Evolutionary conservation across 2,113 vertebrate genomes (phyloP).

Genomic region (Felis catus): DNA sequence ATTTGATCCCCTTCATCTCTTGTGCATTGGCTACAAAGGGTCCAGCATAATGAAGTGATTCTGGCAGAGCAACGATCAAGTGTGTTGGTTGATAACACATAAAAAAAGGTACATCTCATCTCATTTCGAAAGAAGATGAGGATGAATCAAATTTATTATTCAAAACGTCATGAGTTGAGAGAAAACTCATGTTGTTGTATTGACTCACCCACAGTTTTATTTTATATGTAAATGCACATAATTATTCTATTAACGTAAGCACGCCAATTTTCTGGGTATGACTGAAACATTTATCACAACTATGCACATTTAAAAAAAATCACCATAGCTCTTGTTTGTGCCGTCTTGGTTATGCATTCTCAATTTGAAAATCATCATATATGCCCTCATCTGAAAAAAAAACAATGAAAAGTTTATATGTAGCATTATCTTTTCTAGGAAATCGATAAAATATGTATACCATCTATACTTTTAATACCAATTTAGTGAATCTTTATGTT

Average conservation of each 20-base stretch:
- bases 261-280: conserved; percentile 40
- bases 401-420: conserved; percentile 47
- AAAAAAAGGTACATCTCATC: neutral
- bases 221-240: neutral
- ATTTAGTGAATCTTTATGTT: conserved; percentile 56
- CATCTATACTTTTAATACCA: conserved; percentile 34
- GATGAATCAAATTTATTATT: neutral
- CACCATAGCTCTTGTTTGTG: conserved; percentile 33
- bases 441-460: neutral
- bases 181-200: neutral
- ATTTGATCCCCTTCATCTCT: neutral
- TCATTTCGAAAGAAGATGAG: neutral
- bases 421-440: neutral
- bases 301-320: neutral
- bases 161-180: neutral
- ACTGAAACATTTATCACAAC: neutral
- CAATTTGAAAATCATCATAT: conserved; percentile 31
- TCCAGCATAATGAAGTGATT: neutral
- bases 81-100: neutral
- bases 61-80: neutral
- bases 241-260: conserved; percentile 54
- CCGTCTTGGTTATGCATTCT: conserved; percentile 27
- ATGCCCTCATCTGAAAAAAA: neutral
- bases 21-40: neutral
- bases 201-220: conserved; percentile 27